Evolutionary conservation across 2,113 vertebrate species (phyloP), one percentile per base, ranked within the genome.

Genomic region (Tragelaphus scriptus): DNA sequence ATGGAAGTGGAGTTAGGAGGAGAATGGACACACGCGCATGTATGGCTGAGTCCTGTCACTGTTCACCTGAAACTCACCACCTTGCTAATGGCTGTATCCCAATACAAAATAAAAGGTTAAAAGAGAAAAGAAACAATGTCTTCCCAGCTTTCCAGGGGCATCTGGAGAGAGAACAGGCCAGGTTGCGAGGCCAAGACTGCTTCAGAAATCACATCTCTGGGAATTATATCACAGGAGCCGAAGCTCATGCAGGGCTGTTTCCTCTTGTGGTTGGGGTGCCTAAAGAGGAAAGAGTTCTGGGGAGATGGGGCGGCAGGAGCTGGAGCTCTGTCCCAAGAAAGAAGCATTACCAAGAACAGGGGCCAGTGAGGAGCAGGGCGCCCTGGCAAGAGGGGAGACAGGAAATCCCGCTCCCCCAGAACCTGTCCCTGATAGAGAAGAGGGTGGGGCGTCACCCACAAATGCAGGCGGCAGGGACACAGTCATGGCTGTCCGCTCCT

Each of bases 131-230:
- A 25, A 17, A 36, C 0, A 17, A 75, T 59, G 92, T 92, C 95
- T 95, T 98, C 98, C 96, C 61, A 80, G 97, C 97, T 98, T 97
- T 59, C 47, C 85, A 91, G 89, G 94, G 90, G 82, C 92, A 96
- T 94, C 85, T 71, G 94, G 82, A 87, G 82, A 88, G 23, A 92
- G 97, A 97, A 80, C 32, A 0, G 61, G 97, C 32, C 16, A 19
- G 44, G 53, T 32, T n/a, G 23, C 2, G 0, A 7, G 28, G 53
- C 61, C 95, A 97, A 58, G 87, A 97, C 75, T 28, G 81, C 97
- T 97, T 85, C 87, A 87, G 96, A 97, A 97, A 98, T 85, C 93
- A 94, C 94, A 98, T 93, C 58, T 61, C 88, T 85, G 91, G 82
- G 90, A 95, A 98, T 97, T 82, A 93, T 85, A 96, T 44, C 77